Percentiles rank a stretch among this genome's conserved stretches.
phyloP scores from a whole-genome alignment of 2,888 invertebrate genomes.

The Leptopilina drosophilae region DNA sequence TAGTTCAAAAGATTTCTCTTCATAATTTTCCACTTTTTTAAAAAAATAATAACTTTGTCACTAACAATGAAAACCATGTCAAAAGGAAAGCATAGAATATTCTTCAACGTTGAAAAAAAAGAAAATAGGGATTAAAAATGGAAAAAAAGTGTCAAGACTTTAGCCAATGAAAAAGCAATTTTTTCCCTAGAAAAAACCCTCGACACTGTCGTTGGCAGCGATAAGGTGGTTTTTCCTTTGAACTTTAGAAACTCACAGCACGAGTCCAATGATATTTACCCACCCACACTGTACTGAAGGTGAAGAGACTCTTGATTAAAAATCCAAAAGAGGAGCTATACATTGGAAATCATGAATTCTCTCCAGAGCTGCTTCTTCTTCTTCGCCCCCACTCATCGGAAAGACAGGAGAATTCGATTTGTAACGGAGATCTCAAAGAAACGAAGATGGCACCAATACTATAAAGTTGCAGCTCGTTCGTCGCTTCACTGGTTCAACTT shows the following conservation, averaged over 20 bases:
- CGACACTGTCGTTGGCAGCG: slow-evolving; percentile 32
- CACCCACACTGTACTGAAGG: slow-evolving; percentile 17
- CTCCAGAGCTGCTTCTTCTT: background rate
- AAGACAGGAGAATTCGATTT: slow-evolving; percentile 39
- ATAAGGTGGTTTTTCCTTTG: slow-evolving; percentile 38
- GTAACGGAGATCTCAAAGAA: slow-evolving; percentile 33
- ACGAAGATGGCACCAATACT: slow-evolving; percentile 31
- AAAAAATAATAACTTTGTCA: background rate
- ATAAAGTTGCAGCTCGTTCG: slow-evolving; percentile 37
- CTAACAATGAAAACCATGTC: background rate
- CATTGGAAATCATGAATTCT: slow-evolving; percentile 32
- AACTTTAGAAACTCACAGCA: slow-evolving; percentile 32
- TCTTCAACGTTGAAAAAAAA: background rate
- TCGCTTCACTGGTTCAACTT: slow-evolving; percentile 42
- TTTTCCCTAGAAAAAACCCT: background rate
- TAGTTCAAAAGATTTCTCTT: background rate
- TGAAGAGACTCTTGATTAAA: slow-evolving; percentile 36
- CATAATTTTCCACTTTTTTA: background rate
- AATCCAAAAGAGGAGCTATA: slow-evolving; percentile 22
- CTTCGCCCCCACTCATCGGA: background rate
- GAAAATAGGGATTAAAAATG: background rate
- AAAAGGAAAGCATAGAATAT: background rate
- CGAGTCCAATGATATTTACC: slow-evolving; percentile 26
- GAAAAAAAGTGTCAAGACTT: slow-evolving; percentile 7
- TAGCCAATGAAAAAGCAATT: slow-evolving; percentile 30